Percentiles rank a stretch among this genome's conserved stretches.
Evolutionary conservation across 2,888 invertebrate genomes (phyloP).

Genomic region (Acanthoscelides obtectus): DNA sequence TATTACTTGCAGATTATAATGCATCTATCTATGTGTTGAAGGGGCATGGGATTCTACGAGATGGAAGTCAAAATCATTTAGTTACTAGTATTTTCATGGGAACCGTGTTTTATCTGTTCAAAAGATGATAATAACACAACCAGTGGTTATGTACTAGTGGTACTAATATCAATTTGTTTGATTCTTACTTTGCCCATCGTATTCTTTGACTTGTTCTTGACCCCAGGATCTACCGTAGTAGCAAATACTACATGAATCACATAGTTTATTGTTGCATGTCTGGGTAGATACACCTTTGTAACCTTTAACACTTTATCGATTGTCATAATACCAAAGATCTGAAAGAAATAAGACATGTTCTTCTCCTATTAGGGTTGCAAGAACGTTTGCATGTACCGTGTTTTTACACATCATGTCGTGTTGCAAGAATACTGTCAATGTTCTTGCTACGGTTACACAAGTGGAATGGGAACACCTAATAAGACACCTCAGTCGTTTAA

Average conservation of each 20-base stretch:
- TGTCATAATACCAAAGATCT: constrained; percentile 30
- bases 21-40: too few species aligned
- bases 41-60: too few species aligned
- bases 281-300: constrained; percentile 36
- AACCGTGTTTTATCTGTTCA: too few species aligned
- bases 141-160: not conserved
- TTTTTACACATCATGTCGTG: too few species aligned
- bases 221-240: constrained; percentile 26
- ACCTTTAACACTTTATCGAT: constrained; percentile 29
- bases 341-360: constrained; percentile 13
- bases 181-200: constrained; percentile 35
- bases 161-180: not conserved
- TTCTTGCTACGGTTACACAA: too few species aligned
- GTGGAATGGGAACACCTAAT: too few species aligned
- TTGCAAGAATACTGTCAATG: too few species aligned
- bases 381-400: not conserved
- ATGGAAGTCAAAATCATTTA: too few species aligned
- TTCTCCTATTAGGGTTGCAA: too few species aligned
- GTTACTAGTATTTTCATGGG: too few species aligned
- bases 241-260: constrained; percentile 36
- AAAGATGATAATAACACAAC: not conserved
- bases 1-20: too few species aligned
- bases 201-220: constrained; percentile 35
- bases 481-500: too few species aligned
- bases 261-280: constrained; percentile 14